Evolutionary conservation across 2,888 invertebrate genomes (phyloP).

Genomic region (Sinopyrophorus schimmeli): DNA sequence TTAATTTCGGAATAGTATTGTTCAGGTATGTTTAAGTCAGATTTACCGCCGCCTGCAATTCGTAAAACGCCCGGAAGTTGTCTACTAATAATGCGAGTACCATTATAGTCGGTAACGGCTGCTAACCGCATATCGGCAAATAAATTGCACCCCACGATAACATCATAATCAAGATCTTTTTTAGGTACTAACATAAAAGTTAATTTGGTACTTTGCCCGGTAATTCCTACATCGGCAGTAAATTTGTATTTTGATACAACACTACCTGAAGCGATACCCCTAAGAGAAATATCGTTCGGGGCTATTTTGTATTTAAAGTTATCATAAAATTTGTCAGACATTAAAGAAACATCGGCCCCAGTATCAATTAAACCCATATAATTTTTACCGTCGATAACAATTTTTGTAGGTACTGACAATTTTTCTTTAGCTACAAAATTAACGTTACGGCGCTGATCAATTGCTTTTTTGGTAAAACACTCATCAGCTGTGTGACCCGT

Average conservation of each 20-base stretch:
- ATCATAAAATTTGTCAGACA: constrained; percentile 15
- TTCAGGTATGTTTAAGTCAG: constrained; percentile 9
- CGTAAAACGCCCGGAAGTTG: constrained; percentile 12
- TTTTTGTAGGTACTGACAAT: constrained; percentile 1
- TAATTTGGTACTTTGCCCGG: constrained; percentile 7
- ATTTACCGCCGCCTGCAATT: too few species aligned
- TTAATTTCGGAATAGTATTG: neutral
- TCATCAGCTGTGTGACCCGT: constrained; percentile 21
- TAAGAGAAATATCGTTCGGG: neutral
- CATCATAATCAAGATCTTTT: constrained; percentile 21
- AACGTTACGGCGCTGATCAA: constrained; percentile 24
- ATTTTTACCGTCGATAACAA: constrained; percentile 9
- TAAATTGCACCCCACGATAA: constrained; percentile 21
- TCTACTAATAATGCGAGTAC: constrained; percentile 8
- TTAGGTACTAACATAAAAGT: constrained; percentile 14
- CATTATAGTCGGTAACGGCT: constrained; percentile 13
- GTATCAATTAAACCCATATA: constrained; percentile 24
- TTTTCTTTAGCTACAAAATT: constrained; percentile 20
- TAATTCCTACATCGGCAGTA: constrained; percentile 9
- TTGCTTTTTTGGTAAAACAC: constrained; percentile 25
- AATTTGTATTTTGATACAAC: constrained; percentile 6
- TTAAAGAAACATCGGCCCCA: constrained; percentile 19
- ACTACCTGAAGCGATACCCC: neutral
- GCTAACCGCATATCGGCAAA: constrained; percentile 13
- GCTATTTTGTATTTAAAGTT: constrained; percentile 7